These are phyloP conservation scores for Limnephilus marmoratus DNA, from an alignment of 2,888 invertebrate genomes.

Conservation along the genomic window DNA sequence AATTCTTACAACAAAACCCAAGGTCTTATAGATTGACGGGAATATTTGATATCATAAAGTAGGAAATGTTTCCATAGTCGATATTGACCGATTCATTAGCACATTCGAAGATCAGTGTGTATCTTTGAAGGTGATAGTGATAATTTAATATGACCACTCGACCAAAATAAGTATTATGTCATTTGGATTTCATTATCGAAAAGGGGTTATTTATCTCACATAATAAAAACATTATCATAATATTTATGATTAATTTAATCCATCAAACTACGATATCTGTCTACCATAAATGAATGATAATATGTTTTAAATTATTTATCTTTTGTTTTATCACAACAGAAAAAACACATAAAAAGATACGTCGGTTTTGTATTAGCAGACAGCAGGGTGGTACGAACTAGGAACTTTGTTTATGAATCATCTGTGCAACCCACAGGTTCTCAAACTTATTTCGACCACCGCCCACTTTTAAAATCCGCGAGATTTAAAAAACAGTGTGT, in stretches of 20 bases:
- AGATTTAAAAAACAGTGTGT: no score
- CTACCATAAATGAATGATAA: neutral
- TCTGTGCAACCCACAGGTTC: no score
- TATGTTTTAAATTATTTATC: neutral
- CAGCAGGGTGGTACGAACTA: neutral
- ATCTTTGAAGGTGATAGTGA: constrained; percentile 3
- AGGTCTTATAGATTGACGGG: neutral
- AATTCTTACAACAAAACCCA: neutral
- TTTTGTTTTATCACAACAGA: neutral
- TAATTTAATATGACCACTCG: neutral
- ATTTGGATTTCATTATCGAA: neutral
- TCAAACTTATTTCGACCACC: no score
- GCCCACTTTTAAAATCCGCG: no score
- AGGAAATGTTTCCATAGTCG: neutral
- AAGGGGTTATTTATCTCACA: neutral
- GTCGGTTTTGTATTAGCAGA: neutral
- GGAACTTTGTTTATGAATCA: neutral
- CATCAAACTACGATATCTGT: neutral
- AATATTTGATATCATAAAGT: neutral
- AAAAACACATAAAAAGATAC: neutral
- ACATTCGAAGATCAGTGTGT: neutral
- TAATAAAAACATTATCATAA: neutral
- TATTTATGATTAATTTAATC: neutral
- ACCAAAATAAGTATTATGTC: constrained; percentile 19
- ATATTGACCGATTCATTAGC: neutral